Percentiles rank a stretch among this genome's conserved stretches.
phyloP scores from a whole-genome alignment of 2,888 invertebrate genomes.

The Caprella mutica region DNA sequence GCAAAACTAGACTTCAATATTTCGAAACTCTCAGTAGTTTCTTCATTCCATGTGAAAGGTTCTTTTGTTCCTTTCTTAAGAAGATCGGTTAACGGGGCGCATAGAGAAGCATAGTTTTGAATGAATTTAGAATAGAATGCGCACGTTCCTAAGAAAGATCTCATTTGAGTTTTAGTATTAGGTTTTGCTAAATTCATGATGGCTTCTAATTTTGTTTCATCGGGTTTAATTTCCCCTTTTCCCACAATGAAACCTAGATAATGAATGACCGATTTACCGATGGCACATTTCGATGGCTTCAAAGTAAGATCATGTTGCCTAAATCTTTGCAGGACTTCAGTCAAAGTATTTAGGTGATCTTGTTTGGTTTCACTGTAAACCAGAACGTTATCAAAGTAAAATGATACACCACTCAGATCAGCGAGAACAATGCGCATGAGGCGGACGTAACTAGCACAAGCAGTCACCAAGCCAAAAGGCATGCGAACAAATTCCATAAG shows the following conservation, averaged over 20 bases:
- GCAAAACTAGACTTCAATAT: no score
- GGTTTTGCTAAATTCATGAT: no score
- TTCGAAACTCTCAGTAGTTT: no score
- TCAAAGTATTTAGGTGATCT: not conserved
- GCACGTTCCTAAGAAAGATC: no score
- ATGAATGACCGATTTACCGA: not conserved
- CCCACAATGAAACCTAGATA: constrained; percentile 10
- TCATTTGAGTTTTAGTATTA: no score
- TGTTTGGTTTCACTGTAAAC: not conserved
- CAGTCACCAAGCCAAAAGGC: constrained; percentile 14
- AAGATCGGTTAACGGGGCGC: no score
- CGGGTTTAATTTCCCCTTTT: not conserved
- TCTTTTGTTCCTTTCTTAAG: no score
- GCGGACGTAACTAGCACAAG: not conserved
- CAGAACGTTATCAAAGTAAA: constrained; percentile 13
- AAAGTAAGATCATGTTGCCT: not conserved
- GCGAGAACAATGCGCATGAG: constrained; percentile 13
- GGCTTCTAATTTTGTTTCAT: no score
- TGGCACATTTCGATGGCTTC: constrained; percentile 8
- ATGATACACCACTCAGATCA: not conserved
- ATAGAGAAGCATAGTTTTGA: no score
- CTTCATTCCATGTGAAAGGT: no score
- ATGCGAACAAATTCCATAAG: constrained; percentile 11
- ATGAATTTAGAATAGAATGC: no score
- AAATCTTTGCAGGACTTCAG: not conserved